Conservation (phyloP, 2,113 vertebrate species). For the Esox niger region DNA sequence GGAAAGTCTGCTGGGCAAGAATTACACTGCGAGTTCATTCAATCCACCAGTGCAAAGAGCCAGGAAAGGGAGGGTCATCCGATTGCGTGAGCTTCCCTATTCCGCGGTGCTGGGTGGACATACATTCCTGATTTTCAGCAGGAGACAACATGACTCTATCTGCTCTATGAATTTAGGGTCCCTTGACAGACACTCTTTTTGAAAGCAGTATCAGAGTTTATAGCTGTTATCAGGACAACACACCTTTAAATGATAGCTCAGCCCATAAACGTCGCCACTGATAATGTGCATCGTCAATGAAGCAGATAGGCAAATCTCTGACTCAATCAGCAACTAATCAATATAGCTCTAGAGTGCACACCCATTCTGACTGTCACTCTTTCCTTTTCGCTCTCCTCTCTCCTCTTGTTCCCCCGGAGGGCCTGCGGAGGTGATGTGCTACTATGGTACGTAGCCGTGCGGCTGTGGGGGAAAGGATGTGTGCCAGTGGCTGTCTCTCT, state of each 20-base stretch:
- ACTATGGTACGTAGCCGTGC: constrained; percentile 50
- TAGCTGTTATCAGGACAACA: too few relatives aligned
- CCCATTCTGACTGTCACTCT: constrained; percentile 5
- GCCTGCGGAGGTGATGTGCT: constrained; percentile 57
- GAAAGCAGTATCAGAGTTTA: neutral
- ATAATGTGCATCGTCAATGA: constrained; percentile 33
- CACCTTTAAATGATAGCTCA: neutral
- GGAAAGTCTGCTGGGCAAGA: constrained; percentile 49
- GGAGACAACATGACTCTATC: constrained; percentile 27
- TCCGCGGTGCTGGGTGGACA: constrained; percentile 43
- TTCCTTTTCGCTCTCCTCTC: constrained; percentile 13
- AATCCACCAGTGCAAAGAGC: constrained; percentile 47
- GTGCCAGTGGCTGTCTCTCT: constrained; percentile 65
- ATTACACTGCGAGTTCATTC: constrained; percentile 41
- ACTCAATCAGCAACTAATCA: constrained; percentile 31
- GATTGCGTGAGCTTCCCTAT: constrained; percentile 35
- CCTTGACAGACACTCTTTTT: neutral
- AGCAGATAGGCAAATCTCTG: constrained; percentile 36
- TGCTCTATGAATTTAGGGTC: constrained; percentile 46
- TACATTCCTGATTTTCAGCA: constrained; percentile 38
- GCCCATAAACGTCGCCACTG: constrained; percentile 22
- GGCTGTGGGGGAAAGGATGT: constrained; percentile 47
- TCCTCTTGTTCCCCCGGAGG: constrained; percentile 9
- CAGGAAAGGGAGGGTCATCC: constrained; percentile 25
- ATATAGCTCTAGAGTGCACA: constrained; percentile 20